phyloP scores from a whole-genome alignment of 2,113 vertebrate genomes.

The Prietella phreatophila region DNA sequence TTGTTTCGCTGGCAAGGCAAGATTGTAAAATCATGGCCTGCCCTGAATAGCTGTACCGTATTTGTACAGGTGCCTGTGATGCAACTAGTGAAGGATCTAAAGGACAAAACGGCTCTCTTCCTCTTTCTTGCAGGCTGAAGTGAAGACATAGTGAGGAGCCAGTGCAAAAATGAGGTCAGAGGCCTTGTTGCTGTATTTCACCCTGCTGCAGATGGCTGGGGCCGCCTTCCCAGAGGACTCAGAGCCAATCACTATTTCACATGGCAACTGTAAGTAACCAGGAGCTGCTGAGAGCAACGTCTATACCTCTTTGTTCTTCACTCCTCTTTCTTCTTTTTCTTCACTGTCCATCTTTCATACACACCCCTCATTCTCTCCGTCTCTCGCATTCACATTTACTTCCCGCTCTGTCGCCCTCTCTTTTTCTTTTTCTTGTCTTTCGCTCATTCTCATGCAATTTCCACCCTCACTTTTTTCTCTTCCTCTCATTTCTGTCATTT shows the following conservation, averaged over 20 bases:
- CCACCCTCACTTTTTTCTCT: not conserved
- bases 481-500: not conserved
- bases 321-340: not conserved
- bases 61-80: not conserved
- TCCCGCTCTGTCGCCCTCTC: not conserved
- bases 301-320: constrained; percentile 4
- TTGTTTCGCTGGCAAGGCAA: constrained; percentile 53
- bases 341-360: constrained; percentile 11
- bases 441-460: not conserved
- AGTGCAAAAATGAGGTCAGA: constrained; percentile 96
- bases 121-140: constrained; percentile 80
- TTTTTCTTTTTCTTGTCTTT: not conserved
- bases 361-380: not conserved
- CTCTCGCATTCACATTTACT: not conserved
- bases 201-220: constrained; percentile 89
- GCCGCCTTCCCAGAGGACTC: constrained; percentile 98
- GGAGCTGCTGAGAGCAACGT: constrained; percentile 19
- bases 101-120: constrained; percentile 11
- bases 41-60: not conserved
- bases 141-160: constrained; percentile 79
- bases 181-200: constrained; percentile 96
- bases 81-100: not conserved
- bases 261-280: constrained; percentile 96
- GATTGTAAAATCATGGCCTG: constrained; percentile 58
- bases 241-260: constrained; percentile 98